Conservation (phyloP, 2,113 vertebrate species). For the Crypturellus undulatus region DNA sequence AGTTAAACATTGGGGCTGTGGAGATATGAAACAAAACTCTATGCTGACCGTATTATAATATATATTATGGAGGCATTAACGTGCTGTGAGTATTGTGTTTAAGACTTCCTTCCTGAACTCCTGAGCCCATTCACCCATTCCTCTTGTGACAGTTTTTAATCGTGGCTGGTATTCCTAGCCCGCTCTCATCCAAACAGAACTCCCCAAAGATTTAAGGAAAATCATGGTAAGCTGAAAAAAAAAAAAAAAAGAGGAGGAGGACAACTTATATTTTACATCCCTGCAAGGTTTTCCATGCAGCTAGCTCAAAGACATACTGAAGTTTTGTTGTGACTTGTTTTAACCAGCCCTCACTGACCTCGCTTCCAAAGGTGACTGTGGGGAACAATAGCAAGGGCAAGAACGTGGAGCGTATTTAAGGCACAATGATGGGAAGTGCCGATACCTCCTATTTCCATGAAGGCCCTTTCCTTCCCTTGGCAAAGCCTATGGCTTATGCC, state of each 20-base stretch:
- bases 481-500: not conserved
- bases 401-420: not conserved
- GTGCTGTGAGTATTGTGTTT: not conserved
- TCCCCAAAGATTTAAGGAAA: not conserved
- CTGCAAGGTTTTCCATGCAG: not conserved
- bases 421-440: slow-evolving; percentile 40
- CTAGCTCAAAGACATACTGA: not conserved
- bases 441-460: not conserved
- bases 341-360: not conserved
- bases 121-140: not conserved
- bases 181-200: not conserved
- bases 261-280: not conserved
- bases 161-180: not conserved
- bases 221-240: not conserved
- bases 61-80: not conserved
- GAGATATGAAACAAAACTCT: not conserved
- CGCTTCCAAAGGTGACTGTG: not conserved
- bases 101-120: not conserved
- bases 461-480: slow-evolving; percentile 9
- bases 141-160: not conserved
- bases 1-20: no score
- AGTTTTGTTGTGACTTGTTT: not conserved
- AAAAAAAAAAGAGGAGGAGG: not conserved
- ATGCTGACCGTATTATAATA: not conserved
- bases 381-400: not conserved